These are phyloP conservation scores for Apostichopus californicus DNA, from an alignment of 35 echinoderm and acorn worm species.

Conservation along the genomic window DNA sequence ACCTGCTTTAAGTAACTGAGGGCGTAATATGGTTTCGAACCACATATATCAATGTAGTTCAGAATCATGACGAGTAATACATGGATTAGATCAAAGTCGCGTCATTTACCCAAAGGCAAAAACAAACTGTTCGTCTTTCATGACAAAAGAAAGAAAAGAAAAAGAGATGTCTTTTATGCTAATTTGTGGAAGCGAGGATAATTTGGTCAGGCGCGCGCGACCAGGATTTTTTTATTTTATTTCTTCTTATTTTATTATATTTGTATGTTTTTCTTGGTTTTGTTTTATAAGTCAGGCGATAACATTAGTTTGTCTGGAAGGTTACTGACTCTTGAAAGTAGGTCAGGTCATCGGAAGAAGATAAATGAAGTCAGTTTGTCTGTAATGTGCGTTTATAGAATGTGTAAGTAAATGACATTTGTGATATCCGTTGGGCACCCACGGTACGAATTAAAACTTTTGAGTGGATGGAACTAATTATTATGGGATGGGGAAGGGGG, in stretches of 20 bases:
- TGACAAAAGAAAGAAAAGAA: neutral
- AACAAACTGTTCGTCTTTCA: neutral
- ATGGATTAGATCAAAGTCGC: neutral
- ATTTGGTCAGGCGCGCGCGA: constrained; percentile 23
- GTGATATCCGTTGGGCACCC: no score
- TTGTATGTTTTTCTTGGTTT: neutral
- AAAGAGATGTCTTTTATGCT: constrained; percentile 26
- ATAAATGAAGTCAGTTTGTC: neutral
- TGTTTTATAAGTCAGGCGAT: constrained; percentile 13
- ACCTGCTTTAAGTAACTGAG: no score
- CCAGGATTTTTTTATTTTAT: neutral
- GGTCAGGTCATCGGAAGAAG: constrained; percentile 17
- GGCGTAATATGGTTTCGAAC: no score
- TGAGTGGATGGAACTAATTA: no score
- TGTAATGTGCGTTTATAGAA: no score
- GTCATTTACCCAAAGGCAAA: neutral
- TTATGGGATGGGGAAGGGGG: no score
- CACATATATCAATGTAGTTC: no score
- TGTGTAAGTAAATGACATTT: no score
- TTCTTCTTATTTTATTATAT: neutral
- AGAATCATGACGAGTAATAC: no score
- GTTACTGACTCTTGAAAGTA: constrained; percentile 33
- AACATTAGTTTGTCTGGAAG: constrained; percentile 4
- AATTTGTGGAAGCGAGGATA: constrained; percentile 47
- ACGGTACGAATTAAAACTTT: no score